Conservation (phyloP, 2,888 invertebrate genomes). For the Ditula angustiorana region DNA sequence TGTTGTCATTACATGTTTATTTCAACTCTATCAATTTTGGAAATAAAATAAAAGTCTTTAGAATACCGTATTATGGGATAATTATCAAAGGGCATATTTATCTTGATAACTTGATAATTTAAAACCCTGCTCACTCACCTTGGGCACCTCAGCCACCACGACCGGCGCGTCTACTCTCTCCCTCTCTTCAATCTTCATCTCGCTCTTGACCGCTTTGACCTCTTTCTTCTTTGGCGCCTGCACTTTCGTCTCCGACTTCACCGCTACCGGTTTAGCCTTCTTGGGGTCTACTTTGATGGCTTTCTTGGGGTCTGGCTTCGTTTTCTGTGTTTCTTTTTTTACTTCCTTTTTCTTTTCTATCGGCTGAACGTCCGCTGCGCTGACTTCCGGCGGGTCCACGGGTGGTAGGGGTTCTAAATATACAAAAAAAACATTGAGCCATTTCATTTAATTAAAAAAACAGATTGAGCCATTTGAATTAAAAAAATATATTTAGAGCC, state of each 20-base stretch:
- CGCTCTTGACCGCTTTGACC: constrained; percentile 55
- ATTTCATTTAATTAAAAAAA: no score
- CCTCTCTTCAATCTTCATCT: constrained; percentile 55
- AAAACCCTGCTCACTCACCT: neutral
- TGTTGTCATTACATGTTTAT: no score
- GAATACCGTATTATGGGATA: no score
- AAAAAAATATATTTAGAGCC: no score
- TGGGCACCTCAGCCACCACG: constrained; percentile 50
- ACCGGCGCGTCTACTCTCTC: constrained; percentile 44
- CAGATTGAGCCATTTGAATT: no score
- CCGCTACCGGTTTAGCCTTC: constrained; percentile 39
- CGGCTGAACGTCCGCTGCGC: constrained; percentile 64
- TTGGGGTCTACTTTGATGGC: constrained; percentile 49
- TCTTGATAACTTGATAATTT: neutral
- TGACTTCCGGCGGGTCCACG: constrained; percentile 70
- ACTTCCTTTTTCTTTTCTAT: constrained; percentile 55
- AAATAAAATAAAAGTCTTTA: no score
- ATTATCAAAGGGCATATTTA: no score
- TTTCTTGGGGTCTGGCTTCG: constrained; percentile 46
- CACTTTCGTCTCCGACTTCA: constrained; percentile 52
- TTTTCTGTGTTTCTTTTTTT: constrained; percentile 34
- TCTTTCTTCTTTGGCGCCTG: constrained; percentile 59
- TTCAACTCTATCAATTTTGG: no score
- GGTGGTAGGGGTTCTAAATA: constrained; percentile 59
- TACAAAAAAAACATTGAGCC: neutral